phyloP scores from a whole-genome alignment of 2,113 vertebrate species.

The Odontesthes bonariensis region DNA sequence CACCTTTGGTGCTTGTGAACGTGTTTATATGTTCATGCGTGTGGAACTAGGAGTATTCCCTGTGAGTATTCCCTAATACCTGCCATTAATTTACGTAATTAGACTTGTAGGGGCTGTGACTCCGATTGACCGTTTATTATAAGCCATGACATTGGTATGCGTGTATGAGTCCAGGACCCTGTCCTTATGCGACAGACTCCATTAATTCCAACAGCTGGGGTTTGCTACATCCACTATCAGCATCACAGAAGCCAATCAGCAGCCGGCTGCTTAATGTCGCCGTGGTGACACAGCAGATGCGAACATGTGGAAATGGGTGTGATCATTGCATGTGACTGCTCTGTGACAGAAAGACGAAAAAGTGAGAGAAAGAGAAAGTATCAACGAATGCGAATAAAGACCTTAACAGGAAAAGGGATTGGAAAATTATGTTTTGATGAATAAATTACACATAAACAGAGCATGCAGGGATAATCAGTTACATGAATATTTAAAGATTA shows the following conservation, averaged over 20 bases:
- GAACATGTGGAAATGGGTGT: conserved; percentile 42
- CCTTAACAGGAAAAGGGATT: not conserved
- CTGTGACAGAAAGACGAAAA: not conserved
- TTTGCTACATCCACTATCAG: conserved; percentile 62
- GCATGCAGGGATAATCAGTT: not conserved
- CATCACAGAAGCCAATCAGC: conserved; percentile 68
- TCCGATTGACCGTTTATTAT: conserved; percentile 69
- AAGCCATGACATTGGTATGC: conserved; percentile 46
- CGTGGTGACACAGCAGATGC: conserved; percentile 46
- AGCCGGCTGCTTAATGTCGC: conserved; percentile 60
- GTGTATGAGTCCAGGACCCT: conserved; percentile 31
- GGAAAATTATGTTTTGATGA: not conserved
- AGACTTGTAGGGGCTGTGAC: conserved; percentile 70
- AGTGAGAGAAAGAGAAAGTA: not conserved
- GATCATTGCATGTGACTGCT: conserved; percentile 36
- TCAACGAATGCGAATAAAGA: conserved; percentile 28
- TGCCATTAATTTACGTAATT: conserved; percentile 68
- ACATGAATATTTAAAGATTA: not conserved
- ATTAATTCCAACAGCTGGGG: conserved; percentile 69
- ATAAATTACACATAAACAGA: conserved; percentile 14
- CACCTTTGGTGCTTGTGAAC: not conserved
- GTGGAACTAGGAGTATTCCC: not conserved
- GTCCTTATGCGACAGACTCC: conserved; percentile 52
- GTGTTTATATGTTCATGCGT: conserved; percentile 23
- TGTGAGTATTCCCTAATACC: conserved; percentile 51